Percentiles rank a stretch among this genome's conserved stretches.
These are phyloP conservation scores for Esperia sulphurella DNA, from an alignment of 2,888 invertebrate species.

Conservation along the genomic window DNA sequence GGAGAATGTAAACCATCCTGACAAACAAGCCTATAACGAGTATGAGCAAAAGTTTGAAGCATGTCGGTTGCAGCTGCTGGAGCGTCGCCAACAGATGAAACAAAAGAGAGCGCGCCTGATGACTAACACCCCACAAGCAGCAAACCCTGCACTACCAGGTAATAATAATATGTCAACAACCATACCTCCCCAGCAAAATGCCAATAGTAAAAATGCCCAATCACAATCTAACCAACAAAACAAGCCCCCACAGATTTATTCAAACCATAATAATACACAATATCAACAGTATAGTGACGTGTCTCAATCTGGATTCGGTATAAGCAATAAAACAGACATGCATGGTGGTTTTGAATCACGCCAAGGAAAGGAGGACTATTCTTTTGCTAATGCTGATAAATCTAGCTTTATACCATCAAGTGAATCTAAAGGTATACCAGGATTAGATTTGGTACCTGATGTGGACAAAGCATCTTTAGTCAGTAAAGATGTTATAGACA, in stretches of 20 bases:
- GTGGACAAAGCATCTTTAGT: slow-evolving; percentile 30
- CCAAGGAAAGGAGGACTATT: slow-evolving; percentile 25
- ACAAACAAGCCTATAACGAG: slow-evolving; percentile 89
- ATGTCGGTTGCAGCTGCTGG: slow-evolving; percentile 87
- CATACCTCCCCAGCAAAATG: slow-evolving; percentile 28
- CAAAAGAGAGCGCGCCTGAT: slow-evolving; percentile 74
- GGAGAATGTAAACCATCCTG: slow-evolving; percentile 94
- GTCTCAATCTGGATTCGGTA: slow-evolving; percentile 23
- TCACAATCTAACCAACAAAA: slow-evolving; percentile 24
- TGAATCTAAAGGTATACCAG: slow-evolving; percentile 82
- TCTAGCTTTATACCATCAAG: slow-evolving; percentile 49
- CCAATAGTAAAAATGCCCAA: slow-evolving; percentile 23
- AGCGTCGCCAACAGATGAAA: slow-evolving; percentile 90
- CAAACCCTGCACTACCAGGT: slow-evolving; percentile 17
- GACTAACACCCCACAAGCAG: slow-evolving; percentile 27
- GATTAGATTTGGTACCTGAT: slow-evolving; percentile 83
- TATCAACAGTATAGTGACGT: slow-evolving; percentile 30
- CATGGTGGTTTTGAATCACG: slow-evolving; percentile 50
- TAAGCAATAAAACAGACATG: slow-evolving; percentile 32
- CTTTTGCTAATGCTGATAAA: slow-evolving; percentile 25
- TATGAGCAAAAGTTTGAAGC: slow-evolving; percentile 94
- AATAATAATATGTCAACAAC: slow-evolving; percentile 34
- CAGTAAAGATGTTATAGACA: slow-evolving; percentile 51
- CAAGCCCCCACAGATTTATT: slow-evolving; percentile 19
- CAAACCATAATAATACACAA: slow-evolving; percentile 27